These are phyloP conservation scores for Brienomyrus longianalis DNA, from an alignment of 2,113 vertebrate species.

Conservation along the genomic window DNA sequence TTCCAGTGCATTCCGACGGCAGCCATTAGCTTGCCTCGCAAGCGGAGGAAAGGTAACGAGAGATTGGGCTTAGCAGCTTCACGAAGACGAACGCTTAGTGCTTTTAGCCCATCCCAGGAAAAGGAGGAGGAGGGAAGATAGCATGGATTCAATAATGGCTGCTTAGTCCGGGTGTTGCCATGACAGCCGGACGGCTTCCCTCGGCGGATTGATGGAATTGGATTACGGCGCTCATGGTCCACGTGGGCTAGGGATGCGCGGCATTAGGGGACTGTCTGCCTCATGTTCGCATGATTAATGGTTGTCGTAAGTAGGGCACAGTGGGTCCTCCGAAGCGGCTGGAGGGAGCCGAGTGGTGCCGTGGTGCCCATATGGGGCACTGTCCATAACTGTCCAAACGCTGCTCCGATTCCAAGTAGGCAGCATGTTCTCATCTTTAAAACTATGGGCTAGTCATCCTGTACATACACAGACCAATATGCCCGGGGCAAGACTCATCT, in stretches of 20 bases:
- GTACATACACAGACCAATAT: background rate
- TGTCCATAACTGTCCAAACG: background rate
- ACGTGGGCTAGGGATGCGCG: background rate
- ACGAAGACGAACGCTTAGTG: background rate
- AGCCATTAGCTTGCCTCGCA: background rate
- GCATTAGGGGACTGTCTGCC: background rate
- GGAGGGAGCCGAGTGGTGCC: background rate
- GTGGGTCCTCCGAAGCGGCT: background rate
- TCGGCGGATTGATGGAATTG: slow-evolving; percentile 10
- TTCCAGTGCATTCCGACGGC: background rate
- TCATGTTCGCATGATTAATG: slow-evolving; percentile 6
- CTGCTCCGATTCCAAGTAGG: background rate
- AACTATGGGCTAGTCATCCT: background rate
- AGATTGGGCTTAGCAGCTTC: background rate
- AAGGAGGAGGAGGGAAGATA: background rate
- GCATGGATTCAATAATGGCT: background rate
- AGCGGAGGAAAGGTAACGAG: background rate
- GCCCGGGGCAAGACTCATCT: background rate
- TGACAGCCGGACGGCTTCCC: background rate
- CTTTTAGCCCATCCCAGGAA: background rate
- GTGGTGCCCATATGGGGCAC: background rate
- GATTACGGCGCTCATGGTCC: background rate
- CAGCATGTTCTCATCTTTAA: background rate
- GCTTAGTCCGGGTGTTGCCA: background rate
- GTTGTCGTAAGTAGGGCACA: slow-evolving; percentile 7